Evolutionary conservation across 2,797 vertebrate genomes (phyloP).

Genomic region (Hemibagrus guttatus): DNA sequence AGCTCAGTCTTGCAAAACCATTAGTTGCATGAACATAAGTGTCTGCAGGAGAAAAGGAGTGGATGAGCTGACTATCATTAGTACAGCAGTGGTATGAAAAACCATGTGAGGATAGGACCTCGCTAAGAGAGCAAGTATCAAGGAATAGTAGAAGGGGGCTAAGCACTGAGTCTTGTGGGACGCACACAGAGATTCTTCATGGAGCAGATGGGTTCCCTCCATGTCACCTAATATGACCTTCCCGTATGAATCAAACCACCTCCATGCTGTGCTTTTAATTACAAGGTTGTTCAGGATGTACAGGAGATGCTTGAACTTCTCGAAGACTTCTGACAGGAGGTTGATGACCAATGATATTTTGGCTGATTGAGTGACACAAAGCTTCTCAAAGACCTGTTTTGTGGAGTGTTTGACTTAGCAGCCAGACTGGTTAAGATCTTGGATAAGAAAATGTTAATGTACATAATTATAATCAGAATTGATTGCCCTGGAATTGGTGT

Average conservation of each 20-base stretch:
- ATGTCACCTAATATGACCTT: slow-evolving; percentile 4
- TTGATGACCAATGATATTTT: not conserved
- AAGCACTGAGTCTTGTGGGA: slow-evolving; percentile 2
- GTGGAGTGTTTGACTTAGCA: not conserved
- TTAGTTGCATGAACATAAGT: not conserved
- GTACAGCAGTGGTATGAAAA: not conserved
- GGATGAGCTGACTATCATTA: not conserved
- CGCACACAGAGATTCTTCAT: not conserved
- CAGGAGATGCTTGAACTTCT: not conserved
- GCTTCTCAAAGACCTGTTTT: not conserved
- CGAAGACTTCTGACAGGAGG: not conserved
- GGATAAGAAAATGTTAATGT: not conserved
- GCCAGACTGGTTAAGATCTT: not conserved
- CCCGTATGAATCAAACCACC: not conserved
- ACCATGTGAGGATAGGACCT: not conserved
- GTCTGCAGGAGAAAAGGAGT: not conserved
- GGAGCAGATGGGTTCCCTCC: not conserved
- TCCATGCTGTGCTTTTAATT: slow-evolving; percentile 9
- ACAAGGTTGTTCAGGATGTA: not conserved
- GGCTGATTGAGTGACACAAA: not conserved
- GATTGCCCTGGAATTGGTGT: not conserved
- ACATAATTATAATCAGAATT: not conserved
- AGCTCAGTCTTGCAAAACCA: not conserved
- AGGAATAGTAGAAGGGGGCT: not conserved
- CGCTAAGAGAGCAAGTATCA: not conserved